Evolutionary conservation across 2,888 invertebrate genomes (phyloP).

Genomic region (Sphecodes monilicornis): DNA sequence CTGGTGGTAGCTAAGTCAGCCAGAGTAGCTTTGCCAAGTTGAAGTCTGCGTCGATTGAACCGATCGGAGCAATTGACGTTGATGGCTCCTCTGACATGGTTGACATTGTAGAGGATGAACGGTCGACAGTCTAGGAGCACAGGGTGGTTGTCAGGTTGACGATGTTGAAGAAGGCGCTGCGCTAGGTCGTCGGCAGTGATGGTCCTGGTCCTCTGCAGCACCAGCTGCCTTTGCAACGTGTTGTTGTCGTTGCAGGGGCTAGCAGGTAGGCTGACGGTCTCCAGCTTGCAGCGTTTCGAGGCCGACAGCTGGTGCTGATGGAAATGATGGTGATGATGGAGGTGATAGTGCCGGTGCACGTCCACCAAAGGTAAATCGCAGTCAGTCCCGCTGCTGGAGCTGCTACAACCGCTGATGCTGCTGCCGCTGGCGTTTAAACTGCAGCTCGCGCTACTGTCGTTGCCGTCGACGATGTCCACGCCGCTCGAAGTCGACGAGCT

Average conservation of each 20-base stretch:
- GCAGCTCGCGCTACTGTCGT: slow-evolving; percentile 50
- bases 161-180: slow-evolving; percentile 78
- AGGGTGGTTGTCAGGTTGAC: slow-evolving; percentile 27
- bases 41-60: slow-evolving; percentile 88
- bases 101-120: slow-evolving; percentile 89
- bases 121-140: slow-evolving; percentile 89
- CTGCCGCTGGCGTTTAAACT: slow-evolving; percentile 58
- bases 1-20: slow-evolving; percentile 88
- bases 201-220: slow-evolving; percentile 85
- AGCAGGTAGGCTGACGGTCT: slow-evolving; percentile 85
- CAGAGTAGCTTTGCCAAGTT: slow-evolving; percentile 88
- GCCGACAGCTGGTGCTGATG: slow-evolving; percentile 75
- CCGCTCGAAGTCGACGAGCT: slow-evolving; percentile 72
- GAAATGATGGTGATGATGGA: slow-evolving; percentile 62
- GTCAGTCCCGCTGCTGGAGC: slow-evolving; percentile 56
- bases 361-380: slow-evolving; percentile 49
- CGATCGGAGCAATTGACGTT: slow-evolving; percentile 91
- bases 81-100: slow-evolving; percentile 89
- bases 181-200: slow-evolving; percentile 86
- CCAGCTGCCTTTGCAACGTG: slow-evolving; percentile 85
- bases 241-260: slow-evolving; percentile 87
- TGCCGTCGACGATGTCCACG: slow-evolving; percentile 62
- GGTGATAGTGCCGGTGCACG: slow-evolving; percentile 59
- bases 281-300: slow-evolving; percentile 86
- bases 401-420: slow-evolving; percentile 58